Base-by-base conservation (phyloP, 1,140 invertebrate genomes). In the Lordiphosa mommai region DNA sequence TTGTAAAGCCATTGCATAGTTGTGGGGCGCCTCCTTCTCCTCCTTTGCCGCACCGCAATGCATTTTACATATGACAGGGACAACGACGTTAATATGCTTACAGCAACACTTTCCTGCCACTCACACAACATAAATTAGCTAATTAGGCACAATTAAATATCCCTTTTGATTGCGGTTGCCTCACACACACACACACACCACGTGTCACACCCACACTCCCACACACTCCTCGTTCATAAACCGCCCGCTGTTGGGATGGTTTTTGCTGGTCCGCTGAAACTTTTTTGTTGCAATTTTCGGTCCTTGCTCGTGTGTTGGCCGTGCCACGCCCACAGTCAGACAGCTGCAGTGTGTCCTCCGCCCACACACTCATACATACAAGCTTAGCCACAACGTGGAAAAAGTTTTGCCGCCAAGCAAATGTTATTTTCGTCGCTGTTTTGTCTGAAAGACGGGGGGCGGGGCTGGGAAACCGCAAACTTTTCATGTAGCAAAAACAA, bases 81-180 rank as follows among this genome's bases (percentile, higher is more conserved):
- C 20, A 43, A 68, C 50, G 50, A 50, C 41, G 50, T 66, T 79
- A 67, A 82, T 80, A 68, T 76, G 76, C 66, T 82, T 82, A 63
- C 66, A 76, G 76, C 61, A 59, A 67, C 76, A 69, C 47, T 49
- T 58, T 61, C 50, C 72, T 68, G 69, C 60, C 77, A 55, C 61
- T 67, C 58, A 65, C 61, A 66, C 48, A 80, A 82, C 71, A 82
- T 80, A 80, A 80, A 82, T 80, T 82, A 80, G 76, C 76, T 80
- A 80, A 80, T 80, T 80, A 80, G 76, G 76, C 71, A 65, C 76
- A 82, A 80, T 80, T 80, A 82, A 80, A 80, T 80, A 80, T 80
- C 76, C 76, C 72, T 82, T 80, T 80, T 80, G 76, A 80, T 82
- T 80, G 76, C 58, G 76, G 76, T 63, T 80, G 57, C 48, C 40